phyloP scores from a whole-genome alignment of 1,140 invertebrate genomes.

The Epicauta chinensis region DNA sequence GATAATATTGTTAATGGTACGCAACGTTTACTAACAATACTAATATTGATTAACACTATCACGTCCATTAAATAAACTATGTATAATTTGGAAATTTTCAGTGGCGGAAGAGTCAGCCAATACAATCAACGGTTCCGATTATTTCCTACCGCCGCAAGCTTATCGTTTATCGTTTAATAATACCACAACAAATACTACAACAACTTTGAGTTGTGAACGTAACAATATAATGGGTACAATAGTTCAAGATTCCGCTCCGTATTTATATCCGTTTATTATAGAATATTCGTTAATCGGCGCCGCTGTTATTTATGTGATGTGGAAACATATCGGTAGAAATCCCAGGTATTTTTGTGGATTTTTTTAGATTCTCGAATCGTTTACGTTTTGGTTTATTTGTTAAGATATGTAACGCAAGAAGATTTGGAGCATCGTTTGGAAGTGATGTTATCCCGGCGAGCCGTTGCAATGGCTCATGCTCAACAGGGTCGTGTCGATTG shows the following conservation, averaged over 20 bases:
- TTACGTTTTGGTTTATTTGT: conserved; percentile 4
- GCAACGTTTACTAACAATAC: conserved; percentile 11
- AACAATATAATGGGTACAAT: conserved; percentile 90
- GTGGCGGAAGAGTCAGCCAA: conserved; percentile 29
- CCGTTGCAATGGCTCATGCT: conserved; percentile 74
- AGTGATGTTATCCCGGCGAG: conserved; percentile 74
- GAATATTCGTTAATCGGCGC: conserved; percentile 96
- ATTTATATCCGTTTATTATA: conserved; percentile 93
- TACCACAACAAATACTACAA: conserved; percentile 17
- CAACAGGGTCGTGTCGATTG: conserved; percentile 79
- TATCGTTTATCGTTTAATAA: conserved; percentile 26
- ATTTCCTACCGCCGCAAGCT: conserved; percentile 36
- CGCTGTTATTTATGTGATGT: conserved; percentile 96
- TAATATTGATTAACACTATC: not conserved
- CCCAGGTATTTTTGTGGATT: conserved; percentile 49
- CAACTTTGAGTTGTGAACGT: conserved; percentile 57
- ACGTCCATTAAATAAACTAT: not conserved
- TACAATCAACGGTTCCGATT: conserved; percentile 33
- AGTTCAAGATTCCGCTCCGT: conserved; percentile 84
- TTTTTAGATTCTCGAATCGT: not conserved
- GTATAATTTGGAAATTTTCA: conserved; percentile 24
- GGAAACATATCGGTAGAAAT: conserved; percentile 88
- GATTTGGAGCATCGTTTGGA: conserved; percentile 78
- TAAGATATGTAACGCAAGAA: conserved; percentile 65
- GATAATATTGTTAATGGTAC: conserved; percentile 35